Evolutionary conservation across 53 echinoderm and acorn worm species (phyloP), one percentile per base, ranked within the genome.

Genomic region (Actinopyga echinites): DNA sequence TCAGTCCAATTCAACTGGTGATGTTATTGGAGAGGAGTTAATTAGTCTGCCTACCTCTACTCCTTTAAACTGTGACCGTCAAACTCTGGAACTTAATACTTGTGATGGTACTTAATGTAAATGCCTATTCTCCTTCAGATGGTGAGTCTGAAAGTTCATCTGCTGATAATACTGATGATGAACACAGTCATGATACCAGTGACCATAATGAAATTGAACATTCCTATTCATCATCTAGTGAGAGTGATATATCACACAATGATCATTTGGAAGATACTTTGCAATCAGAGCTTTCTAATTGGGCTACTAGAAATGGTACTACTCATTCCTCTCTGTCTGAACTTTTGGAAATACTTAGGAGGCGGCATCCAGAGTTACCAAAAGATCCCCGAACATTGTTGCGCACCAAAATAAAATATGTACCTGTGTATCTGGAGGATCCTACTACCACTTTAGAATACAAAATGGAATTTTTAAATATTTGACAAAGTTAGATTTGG

Each of bases 311-410:
- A 49, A 54, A 78, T 60, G 74, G 55, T 29, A 87, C 42, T 83
- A 69, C 86, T 15, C 64, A 82, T 29, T 82, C 61, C 2, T 59
- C 86, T 83, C 58, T 90, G 63, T 26, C 56, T 75, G 79, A 63
- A 82, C 56, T 90, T 19, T 69, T 82, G 43, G 26, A 62, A 75
- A 71, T 90, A 56, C 90, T 90, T 0, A 56, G 69, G 63, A 74
- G 74, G 29, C 30, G 56, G 11, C 75, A 74, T 35, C 82, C 85
- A 79, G 35, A 79, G n/a, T 64, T 85, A 61, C 89, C 89, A 22
- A 59, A 68, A 26, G 89, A 85, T 67, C 89, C 89, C 34, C 43
- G 85, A 24, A 89, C 89, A 54, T 58, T 89, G 45, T 34, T 89
- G 54, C 35, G 59, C 2, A 89, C 85, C 29, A 45, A 49, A 52